Evolutionary conservation across 2,797 vertebrate species (phyloP).

Genomic region (Sternotherus odoratus): DNA sequence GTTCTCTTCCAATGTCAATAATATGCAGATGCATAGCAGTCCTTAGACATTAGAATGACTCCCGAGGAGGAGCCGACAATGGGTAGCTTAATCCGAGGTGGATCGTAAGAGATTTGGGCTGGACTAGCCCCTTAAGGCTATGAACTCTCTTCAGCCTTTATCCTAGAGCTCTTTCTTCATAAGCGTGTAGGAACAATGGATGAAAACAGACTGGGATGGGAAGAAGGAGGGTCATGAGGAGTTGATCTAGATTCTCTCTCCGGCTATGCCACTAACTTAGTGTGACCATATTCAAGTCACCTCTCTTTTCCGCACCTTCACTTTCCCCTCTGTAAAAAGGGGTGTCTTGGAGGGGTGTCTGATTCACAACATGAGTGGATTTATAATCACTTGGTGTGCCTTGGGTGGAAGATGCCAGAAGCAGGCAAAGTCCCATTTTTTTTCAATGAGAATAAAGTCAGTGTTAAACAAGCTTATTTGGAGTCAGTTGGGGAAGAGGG

Average conservation of each 20-base stretch:
- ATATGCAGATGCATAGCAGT: background rate
- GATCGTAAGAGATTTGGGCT: background rate
- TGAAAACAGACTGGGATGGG: background rate
- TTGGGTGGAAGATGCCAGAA: background rate
- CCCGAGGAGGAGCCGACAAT: background rate
- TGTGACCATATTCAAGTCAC: background rate
- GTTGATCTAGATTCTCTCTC: no score
- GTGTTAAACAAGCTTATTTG: background rate
- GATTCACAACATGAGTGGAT: no score
- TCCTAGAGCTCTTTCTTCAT: background rate
- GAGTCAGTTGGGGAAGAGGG: no score
- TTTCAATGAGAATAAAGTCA: background rate
- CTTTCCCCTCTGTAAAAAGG: background rate
- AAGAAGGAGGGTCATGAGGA: background rate
- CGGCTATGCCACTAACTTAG: background rate
- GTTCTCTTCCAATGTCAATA: background rate
- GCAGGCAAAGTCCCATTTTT: background rate
- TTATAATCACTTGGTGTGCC: background rate
- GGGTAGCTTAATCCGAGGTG: background rate
- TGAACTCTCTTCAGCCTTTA: background rate
- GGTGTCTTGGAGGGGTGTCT: no score
- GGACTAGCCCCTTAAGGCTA: background rate
- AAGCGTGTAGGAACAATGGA: fast-evolving
- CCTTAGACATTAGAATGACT: background rate
- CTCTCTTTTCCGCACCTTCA: no score